phyloP scores from a whole-genome alignment of 2,797 vertebrate genomes.

The Strix occidentalis region DNA sequence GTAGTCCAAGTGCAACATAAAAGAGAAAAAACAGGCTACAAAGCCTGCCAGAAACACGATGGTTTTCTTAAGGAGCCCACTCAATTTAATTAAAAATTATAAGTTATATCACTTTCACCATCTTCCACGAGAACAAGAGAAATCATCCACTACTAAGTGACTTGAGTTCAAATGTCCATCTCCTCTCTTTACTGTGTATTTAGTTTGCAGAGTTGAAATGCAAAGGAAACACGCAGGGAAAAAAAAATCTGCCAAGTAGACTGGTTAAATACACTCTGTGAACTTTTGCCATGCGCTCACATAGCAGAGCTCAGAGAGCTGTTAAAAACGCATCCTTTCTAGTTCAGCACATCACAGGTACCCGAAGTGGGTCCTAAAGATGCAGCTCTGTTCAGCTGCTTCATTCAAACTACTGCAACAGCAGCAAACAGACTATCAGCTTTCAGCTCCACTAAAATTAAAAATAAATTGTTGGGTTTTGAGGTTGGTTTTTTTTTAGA shows the following conservation, averaged over 20 bases:
- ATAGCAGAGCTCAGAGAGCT: not conserved
- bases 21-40: not conserved
- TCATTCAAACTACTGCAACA: not conserved
- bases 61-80: not conserved
- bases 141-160: not conserved
- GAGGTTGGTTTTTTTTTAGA: not conserved
- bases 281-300: not conserved
- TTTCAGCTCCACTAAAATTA: not conserved
- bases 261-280: not conserved
- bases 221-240: not conserved
- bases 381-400: not conserved
- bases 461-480: not conserved
- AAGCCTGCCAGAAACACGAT: not conserved
- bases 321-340: not conserved
- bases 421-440: not conserved
- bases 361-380: fast-evolving
- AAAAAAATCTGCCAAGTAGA: not conserved
- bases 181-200: not conserved
- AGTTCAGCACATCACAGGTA: not conserved
- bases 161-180: not conserved
- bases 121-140: not conserved
- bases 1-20: not conserved
- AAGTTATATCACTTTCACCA: not conserved
- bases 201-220: not conserved
- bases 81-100: not conserved